Evolutionary conservation across 2,113 vertebrate genomes (phyloP), one percentile per base, ranked within the genome.

Genomic region (Platysternon megacephalum): DNA sequence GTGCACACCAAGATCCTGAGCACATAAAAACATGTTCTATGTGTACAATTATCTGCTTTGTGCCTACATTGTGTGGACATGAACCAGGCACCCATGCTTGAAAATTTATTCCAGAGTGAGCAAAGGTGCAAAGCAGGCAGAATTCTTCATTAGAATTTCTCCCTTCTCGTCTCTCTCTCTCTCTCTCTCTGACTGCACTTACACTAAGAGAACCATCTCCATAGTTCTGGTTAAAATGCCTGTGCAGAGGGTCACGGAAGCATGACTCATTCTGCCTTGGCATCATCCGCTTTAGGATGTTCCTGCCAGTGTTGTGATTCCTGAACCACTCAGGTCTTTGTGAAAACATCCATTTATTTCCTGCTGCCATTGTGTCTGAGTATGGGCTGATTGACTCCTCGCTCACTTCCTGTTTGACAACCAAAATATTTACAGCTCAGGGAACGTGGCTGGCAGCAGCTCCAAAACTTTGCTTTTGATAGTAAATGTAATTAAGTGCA

Each of bases 401-500:
- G 81, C 52, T 42, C 19, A 53, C 88, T 85, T 96, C 90, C 92
- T 90, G 42, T 76, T 88, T 22, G 0, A 7, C 88, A 79, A 96
- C 86, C 93, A 94, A 95, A 97, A 96, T 96, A 96, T 97, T 96
- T 97, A 97, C 78, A 0, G 81, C 91, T 93, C 91, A 53, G 82
- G 68, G 68, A 96, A 80, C 65, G 95, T 82, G 94, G 80, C 96
- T 97, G 95, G 96, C 93, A 96, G 87, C 92, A 95, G 89, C 96
- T 94, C 94, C 92, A 91, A 96, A 97, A 96, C 92, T 96, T 96
- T 94, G 86, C 84, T 96, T 94, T 83, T 94, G 87, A 94, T 97
- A 94, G 94, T 97, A 97, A 96, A 96, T 95, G 97, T 97, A 95
- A 95, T 87, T 65, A 65, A 35, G 84, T 97, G 84, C 95, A 92